Conservation (phyloP, 2,797 vertebrate species). For the Chrysocyon brachyurus region DNA sequence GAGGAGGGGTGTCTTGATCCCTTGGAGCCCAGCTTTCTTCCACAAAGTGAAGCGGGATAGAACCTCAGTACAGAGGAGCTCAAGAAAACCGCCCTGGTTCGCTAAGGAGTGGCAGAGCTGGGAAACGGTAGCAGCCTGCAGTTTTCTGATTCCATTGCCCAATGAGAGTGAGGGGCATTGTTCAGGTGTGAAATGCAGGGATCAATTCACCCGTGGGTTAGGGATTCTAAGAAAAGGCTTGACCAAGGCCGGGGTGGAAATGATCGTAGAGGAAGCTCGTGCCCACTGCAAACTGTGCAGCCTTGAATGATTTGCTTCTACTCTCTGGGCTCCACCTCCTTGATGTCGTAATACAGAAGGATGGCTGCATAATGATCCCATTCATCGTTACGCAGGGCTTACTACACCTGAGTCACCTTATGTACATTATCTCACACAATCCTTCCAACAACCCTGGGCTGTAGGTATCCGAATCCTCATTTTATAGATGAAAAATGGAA, state of each 20-base stretch:
- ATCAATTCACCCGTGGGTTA: not conserved
- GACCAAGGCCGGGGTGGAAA: not conserved
- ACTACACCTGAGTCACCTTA: not conserved
- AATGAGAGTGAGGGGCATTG: not conserved
- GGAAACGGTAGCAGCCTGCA: not conserved
- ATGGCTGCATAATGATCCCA: not conserved
- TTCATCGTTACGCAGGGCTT: not conserved
- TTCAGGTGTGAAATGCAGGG: not conserved
- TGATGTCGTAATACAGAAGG: not conserved
- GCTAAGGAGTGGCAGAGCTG: not conserved
- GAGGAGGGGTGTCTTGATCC: not conserved
- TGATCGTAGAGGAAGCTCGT: not conserved
- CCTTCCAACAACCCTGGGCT: not conserved
- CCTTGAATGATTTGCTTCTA: not conserved
- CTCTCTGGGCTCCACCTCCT: not conserved
- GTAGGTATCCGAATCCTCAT: not conserved
- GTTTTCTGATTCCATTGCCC: not conserved
- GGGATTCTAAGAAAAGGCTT: constrained; percentile 17
- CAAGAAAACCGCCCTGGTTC: not conserved
- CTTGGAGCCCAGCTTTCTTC: not conserved
- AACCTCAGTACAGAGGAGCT: not conserved
- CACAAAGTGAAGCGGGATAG: accelerated
- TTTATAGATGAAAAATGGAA: constrained; percentile 13
- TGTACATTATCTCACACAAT: not conserved
- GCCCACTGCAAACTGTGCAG: accelerated